Evolutionary conservation across 2,888 invertebrate genomes (phyloP), one percentile per base, ranked within the genome.

Genomic region (Hypomecis punctinalis): DNA sequence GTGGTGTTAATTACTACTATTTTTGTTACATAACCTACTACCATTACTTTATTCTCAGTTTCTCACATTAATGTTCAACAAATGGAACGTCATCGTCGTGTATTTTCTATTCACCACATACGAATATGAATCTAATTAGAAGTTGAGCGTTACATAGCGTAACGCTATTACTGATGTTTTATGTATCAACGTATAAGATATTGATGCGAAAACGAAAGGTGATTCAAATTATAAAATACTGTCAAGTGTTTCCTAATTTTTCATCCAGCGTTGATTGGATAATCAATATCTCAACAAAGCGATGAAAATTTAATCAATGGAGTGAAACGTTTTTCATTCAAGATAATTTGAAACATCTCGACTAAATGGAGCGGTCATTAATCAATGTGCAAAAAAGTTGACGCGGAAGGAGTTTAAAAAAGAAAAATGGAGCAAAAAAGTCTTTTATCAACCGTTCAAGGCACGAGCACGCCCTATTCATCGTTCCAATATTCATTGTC

Each of bases 341-440:
- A 67, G 72, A 76, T 76, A 74, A 71, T 78, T 77, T 77, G 67
- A 76, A 79, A 75, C 69, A 77, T 80, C 72, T 75, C 77, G 72
- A 75, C 71, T 75, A 81, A 82, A 81, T 78, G 79, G 78, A 72
- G 65, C 76, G 76, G 71, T 79, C 80, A 86, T 88, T 85, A 86
- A 88, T 87, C 87, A 88, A 79, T 73, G 81, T 79, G 76, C 71
- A 77, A 81, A 83, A 84, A 85, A 78, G 75, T 78, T 83, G 80
- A 79, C 79, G 79, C 74, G 76, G 77, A 84, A 84, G 80, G 80
- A 81, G 81, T 83, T 84, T 81, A 76, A 76, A 79, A 79, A 79
- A 78, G 75, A 75, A 78, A 75, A 76, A 81, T 77, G 75, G 23
- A 3, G 75, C 60, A 78, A 80, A 84, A 85, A 85, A 85, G 77